Percentiles rank a stretch among this genome's conserved stretches.
Evolutionary conservation across 2,888 invertebrate genomes (phyloP).

Genomic region (Clistopyga incitator): DNA sequence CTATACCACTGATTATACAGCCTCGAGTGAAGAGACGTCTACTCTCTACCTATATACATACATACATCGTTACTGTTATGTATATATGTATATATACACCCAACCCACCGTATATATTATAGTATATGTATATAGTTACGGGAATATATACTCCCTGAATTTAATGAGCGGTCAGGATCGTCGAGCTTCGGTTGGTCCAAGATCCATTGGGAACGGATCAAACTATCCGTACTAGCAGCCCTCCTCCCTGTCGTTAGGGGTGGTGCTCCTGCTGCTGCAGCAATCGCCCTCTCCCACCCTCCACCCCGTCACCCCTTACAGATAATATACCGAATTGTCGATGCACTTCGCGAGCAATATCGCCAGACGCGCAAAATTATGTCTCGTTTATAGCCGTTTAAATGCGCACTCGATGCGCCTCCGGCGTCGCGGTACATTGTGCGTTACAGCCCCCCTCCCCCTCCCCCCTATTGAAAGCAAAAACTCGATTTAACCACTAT

Average conservation of each 20-base stretch:
- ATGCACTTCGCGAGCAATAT: slow-evolving; percentile 49
- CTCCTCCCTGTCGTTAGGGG: slow-evolving; percentile 36
- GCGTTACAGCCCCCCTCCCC: not conserved
- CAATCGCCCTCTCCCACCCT: slow-evolving; percentile 43
- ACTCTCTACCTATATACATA: slow-evolving; percentile 23
- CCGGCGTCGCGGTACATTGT: not conserved
- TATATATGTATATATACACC: slow-evolving; percentile 2
- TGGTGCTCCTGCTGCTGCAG: too few relatives aligned
- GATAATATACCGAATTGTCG: slow-evolving; percentile 65
- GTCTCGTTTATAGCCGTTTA: slow-evolving; percentile 15
- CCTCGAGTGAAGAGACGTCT: slow-evolving; percentile 55
- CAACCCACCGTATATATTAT: slow-evolving; percentile 1
- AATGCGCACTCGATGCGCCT: not conserved
- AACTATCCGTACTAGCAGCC: slow-evolving; percentile 19
- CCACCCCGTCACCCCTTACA: too few relatives aligned
- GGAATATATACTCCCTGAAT: slow-evolving; percentile 24
- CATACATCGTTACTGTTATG: not conserved
- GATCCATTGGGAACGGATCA: slow-evolving; percentile 52
- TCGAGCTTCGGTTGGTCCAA: slow-evolving; percentile 41
- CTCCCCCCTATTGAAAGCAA: not conserved
- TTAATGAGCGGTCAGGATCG: slow-evolving; percentile 58
- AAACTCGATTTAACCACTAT: slow-evolving; percentile 46
- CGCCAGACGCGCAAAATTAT: slow-evolving; percentile 63
- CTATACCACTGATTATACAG: slow-evolving; percentile 60
- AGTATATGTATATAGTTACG: not conserved